Evolutionary conservation across 1,140 invertebrate genomes (phyloP).

Genomic region (Delia radicum): DNA sequence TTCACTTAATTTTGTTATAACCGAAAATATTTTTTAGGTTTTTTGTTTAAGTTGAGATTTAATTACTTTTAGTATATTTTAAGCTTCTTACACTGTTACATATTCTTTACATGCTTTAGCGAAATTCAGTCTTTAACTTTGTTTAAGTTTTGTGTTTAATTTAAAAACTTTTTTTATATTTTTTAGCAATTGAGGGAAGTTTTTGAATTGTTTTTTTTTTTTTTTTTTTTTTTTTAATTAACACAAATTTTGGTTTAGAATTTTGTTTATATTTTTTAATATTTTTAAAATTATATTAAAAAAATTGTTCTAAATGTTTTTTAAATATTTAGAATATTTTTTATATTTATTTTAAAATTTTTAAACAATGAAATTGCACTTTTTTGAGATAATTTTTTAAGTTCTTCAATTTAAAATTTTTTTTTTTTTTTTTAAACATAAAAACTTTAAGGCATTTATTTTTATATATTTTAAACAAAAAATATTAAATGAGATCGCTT

Average conservation of each 20-base stretch:
- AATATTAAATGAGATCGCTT: neutral
- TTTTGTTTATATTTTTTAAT: neutral
- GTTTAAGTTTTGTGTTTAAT: too few species aligned
- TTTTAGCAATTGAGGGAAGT: neutral
- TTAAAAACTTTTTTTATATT: neutral
- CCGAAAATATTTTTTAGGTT: too few species aligned
- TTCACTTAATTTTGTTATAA: too few species aligned
- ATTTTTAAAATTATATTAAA: neutral
- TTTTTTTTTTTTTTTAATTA: neutral
- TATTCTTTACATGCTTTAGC: too few species aligned
- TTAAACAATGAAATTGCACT: neutral
- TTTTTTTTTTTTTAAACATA: neutral
- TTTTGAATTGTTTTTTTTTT: neutral
- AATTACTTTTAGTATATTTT: too few species aligned
- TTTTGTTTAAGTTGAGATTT: too few species aligned
- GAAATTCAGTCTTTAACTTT: too few species aligned
- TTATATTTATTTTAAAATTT: slow-evolving; percentile 3
- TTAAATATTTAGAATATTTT: neutral
- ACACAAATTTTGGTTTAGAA: neutral
- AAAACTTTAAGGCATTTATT: slow-evolving; percentile 21
- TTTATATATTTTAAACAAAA: neutral
- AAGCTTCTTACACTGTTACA: too few species aligned
- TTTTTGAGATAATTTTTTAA: too few species aligned
- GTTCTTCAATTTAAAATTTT: neutral
- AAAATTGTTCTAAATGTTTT: neutral